Percentiles rank a stretch among this genome's conserved stretches.
phyloP scores from a whole-genome alignment of 1,140 invertebrate species.

The Coenobita brevimanus region DNA sequence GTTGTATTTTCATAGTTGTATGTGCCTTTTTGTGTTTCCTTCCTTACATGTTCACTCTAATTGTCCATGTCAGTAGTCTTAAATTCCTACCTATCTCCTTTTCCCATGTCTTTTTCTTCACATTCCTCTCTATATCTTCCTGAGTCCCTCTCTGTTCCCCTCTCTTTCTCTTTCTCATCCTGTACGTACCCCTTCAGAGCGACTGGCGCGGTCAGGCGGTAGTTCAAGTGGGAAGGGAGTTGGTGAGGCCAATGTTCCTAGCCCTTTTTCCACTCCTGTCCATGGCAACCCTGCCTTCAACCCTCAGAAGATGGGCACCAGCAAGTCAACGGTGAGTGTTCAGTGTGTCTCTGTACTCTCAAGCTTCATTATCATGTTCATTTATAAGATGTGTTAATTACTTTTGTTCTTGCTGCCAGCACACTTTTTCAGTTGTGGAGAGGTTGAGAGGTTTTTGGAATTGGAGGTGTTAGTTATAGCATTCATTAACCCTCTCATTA shows the following conservation, averaged over 20 bases:
- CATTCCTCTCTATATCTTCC: not conserved
- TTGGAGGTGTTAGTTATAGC: too few species aligned
- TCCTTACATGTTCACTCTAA: not conserved
- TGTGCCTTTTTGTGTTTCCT: not conserved
- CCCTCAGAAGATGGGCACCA: constrained; percentile 91
- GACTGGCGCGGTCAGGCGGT: constrained; percentile 40
- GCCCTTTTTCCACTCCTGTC: constrained; percentile 89
- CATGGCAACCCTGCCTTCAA: constrained; percentile 95
- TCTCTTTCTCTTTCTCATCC: not conserved
- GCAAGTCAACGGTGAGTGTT: constrained; percentile 81
- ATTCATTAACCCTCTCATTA: too few species aligned
- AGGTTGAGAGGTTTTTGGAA: too few species aligned
- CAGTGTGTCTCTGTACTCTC: too few species aligned
- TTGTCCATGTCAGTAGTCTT: not conserved
- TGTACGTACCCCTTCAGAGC: constrained; percentile 24
- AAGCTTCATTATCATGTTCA: too few species aligned
- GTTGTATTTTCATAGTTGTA: not conserved
- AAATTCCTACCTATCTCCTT: not conserved
- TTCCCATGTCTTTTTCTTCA: not conserved
- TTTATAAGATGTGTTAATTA: too few species aligned
- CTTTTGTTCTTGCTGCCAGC: too few species aligned
- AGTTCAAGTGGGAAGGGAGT: constrained; percentile 10
- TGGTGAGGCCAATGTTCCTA: constrained; percentile 77
- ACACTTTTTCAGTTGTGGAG: too few species aligned
- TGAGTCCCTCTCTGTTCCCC: not conserved